phyloP scores from a whole-genome alignment of 1,140 invertebrate species.

The Harpegnathos saltator region DNA sequence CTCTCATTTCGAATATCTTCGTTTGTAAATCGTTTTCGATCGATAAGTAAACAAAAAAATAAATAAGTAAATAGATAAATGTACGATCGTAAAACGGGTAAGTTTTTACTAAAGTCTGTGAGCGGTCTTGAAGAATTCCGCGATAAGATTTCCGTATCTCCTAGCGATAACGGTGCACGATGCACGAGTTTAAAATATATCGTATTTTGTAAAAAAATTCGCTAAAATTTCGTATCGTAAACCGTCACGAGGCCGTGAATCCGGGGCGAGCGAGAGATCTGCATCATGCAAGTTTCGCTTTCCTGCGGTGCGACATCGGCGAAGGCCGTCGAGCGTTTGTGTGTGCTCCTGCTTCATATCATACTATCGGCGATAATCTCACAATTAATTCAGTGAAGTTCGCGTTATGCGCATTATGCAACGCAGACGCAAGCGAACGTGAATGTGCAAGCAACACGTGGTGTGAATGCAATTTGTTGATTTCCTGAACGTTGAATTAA shows the following conservation, averaged over 20 bases:
- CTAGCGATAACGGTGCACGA: too few relatives aligned
- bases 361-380: slow-evolving; percentile 4
- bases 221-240: not conserved
- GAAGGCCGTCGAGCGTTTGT: not conserved
- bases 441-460: not conserved
- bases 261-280: not conserved
- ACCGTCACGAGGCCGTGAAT: not conserved
- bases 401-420: slow-evolving; percentile 8
- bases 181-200: too few relatives aligned
- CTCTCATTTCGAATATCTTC: too few relatives aligned
- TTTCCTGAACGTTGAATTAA: slow-evolving; percentile 11
- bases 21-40: not conserved
- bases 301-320: not conserved
- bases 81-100: too few relatives aligned
- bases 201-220: too few relatives aligned
- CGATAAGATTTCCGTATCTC: too few relatives aligned
- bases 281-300: not conserved
- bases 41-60: not conserved
- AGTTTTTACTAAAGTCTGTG: too few relatives aligned
- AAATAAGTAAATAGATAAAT: not conserved
- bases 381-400: slow-evolving; percentile 18
- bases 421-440: not conserved
- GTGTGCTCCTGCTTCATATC: not conserved
- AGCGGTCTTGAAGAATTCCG: too few relatives aligned
- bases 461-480: not conserved